These are phyloP conservation scores for Hepsetus odoe DNA, from an alignment of 2,113 vertebrate species.

Conservation along the genomic window DNA sequence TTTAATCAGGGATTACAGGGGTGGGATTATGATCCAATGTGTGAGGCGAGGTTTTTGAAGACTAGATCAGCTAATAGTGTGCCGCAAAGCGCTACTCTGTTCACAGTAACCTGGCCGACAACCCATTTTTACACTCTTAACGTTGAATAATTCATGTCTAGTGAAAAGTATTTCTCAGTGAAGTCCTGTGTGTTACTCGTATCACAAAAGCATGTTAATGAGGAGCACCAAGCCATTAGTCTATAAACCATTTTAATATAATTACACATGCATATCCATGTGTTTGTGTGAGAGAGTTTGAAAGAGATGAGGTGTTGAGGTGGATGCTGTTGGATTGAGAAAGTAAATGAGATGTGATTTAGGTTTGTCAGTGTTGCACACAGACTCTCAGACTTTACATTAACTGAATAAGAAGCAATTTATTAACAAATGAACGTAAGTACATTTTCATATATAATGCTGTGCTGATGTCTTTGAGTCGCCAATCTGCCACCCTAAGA, in stretches of 20 bases:
- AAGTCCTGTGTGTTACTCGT: not conserved
- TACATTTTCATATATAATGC: not conserved
- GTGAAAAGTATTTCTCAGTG: not conserved
- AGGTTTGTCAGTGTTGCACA: conserved; percentile 7
- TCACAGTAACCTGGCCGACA: not conserved
- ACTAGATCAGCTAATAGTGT: conserved; percentile 10
- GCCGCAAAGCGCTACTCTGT: not conserved
- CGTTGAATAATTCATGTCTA: not conserved
- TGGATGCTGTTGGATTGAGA: not conserved
- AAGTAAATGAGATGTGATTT: conserved; percentile 34
- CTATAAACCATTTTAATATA: not conserved
- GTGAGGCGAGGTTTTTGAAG: not conserved
- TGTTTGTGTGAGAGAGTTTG: not conserved
- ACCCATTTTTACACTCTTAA: not conserved
- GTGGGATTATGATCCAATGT: not conserved
- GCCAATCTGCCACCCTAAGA: too few relatives aligned
- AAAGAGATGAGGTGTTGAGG: not conserved
- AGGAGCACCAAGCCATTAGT: not conserved
- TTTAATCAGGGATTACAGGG: conserved; percentile 39
- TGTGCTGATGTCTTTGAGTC: too few relatives aligned
- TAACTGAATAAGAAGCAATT: too few relatives aligned
- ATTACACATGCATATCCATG: not conserved
- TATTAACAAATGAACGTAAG: too few relatives aligned
- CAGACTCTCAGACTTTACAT: not conserved
- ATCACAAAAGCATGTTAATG: not conserved